phyloP scores from a whole-genome alignment of 2,888 invertebrate genomes.

The Tetanocera ferruginea region DNA sequence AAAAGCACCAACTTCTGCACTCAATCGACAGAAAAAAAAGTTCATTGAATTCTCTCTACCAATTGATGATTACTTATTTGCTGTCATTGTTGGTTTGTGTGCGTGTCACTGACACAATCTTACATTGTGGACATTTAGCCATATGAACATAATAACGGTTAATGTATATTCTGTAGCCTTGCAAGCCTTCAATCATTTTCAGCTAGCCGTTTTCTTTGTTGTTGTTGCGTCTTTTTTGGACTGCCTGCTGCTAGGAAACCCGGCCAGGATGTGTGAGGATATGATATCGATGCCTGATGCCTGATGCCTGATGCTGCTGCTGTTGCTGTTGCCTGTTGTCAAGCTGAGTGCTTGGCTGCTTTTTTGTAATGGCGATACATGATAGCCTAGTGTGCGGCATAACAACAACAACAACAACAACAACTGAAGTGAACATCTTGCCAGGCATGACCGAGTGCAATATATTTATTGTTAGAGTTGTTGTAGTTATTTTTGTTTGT shows the following conservation, averaged over 20 bases:
- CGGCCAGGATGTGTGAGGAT: too few species aligned
- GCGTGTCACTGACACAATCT: not conserved
- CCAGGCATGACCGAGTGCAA: constrained; percentile 19
- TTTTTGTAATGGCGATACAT: not conserved
- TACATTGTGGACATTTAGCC: not conserved
- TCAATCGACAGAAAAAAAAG: not conserved
- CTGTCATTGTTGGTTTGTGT: not conserved
- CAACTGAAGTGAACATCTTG: not conserved
- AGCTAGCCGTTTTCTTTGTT: not conserved
- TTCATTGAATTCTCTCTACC: not conserved
- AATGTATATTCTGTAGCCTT: not conserved
- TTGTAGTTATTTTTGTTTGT: too few species aligned
- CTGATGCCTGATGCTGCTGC: not conserved
- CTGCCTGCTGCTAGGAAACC: not conserved
- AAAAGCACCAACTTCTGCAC: not conserved
- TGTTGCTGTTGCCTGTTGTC: not conserved
- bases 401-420: too few species aligned
- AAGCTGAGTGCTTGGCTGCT: not conserved
- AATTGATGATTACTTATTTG: not conserved
- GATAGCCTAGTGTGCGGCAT: not conserved
- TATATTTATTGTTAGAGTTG: constrained; percentile 1
- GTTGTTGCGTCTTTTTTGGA: not conserved
- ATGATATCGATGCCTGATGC: not conserved
- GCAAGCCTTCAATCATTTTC: not conserved
- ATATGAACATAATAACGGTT: not conserved